phyloP scores from a whole-genome alignment of 2,888 invertebrate genomes.

The Nephrotoma guestfalica region DNA sequence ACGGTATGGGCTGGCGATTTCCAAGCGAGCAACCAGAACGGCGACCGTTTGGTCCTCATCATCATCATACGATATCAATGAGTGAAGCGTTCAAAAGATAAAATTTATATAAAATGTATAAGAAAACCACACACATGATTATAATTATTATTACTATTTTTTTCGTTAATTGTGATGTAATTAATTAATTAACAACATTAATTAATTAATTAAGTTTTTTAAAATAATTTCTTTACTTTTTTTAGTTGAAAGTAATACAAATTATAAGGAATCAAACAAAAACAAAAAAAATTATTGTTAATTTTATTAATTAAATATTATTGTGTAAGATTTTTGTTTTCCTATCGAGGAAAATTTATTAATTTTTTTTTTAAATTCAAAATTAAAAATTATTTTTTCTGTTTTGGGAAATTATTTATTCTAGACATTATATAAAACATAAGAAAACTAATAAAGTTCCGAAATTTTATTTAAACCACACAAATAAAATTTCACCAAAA shows the following conservation, averaged over 20 bases:
- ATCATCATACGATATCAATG: constrained; percentile 25
- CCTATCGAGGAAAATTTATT: neutral
- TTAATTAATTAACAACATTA: neutral
- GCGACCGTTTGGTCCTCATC: constrained; percentile 31
- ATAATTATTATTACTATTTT: constrained; percentile 1
- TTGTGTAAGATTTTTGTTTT: neutral
- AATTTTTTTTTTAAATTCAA: neutral
- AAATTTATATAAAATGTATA: constrained; percentile 2
- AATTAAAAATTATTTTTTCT: neutral
- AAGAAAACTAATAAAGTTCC: neutral
- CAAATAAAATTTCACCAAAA: neutral
- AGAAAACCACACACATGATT: neutral
- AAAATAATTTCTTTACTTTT: neutral
- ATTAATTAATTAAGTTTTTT: neutral
- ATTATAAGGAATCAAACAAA: neutral
- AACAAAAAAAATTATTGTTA: neutral
- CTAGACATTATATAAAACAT: neutral
- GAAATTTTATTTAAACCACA: neutral
- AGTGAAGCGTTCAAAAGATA: constrained; percentile 23
- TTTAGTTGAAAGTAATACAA: neutral
- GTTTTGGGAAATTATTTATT: neutral
- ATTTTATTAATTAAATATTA: neutral
- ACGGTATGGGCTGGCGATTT: constrained; percentile 18
- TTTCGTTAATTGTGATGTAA: neutral
- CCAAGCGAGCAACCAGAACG: constrained; percentile 13